Evolutionary conservation across 2,113 vertebrate genomes (phyloP).

Genomic region (Oryctolagus cuniculus): DNA sequence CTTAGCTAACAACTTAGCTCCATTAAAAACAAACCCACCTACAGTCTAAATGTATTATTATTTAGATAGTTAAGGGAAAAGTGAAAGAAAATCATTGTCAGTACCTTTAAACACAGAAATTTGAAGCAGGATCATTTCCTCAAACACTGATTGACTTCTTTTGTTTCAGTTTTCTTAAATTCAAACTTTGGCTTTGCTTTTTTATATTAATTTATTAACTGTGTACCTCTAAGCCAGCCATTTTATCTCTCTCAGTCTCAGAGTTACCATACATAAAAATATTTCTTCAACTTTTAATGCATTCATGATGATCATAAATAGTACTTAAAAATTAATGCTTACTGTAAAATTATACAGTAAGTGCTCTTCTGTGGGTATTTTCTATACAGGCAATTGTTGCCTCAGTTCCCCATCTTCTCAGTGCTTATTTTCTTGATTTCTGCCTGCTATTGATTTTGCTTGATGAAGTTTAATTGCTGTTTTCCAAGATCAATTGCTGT

Average conservation of each 20-base stretch:
- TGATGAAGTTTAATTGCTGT: constrained; percentile 76
- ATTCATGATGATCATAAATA: neutral
- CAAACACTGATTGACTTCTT: neutral
- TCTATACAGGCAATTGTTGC: neutral
- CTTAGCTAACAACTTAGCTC: too few relatives aligned
- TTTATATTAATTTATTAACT: constrained; percentile 49
- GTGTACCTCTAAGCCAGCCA: neutral
- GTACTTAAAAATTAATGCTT: neutral
- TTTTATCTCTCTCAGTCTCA: constrained; percentile 45
- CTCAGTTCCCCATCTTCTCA: constrained; percentile 63
- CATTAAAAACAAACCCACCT: constrained; percentile 56
- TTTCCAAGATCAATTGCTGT: constrained; percentile 71
- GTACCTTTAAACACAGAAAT: constrained; percentile 54
- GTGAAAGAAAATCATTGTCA: constrained; percentile 5
- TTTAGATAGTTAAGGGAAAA: constrained; percentile 27
- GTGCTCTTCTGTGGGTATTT: neutral
- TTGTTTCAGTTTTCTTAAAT: neutral
- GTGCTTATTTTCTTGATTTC: constrained; percentile 56
- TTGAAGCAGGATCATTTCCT: constrained; percentile 15
- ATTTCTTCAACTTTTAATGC: neutral
- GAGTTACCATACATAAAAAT: constrained; percentile 1
- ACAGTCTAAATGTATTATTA: neutral
- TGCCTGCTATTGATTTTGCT: constrained; percentile 61
- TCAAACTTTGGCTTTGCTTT: neutral
- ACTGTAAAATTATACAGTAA: constrained; percentile 31